phyloP scores from a whole-genome alignment of 2,888 invertebrate genomes.

The Macropis europaea region DNA sequence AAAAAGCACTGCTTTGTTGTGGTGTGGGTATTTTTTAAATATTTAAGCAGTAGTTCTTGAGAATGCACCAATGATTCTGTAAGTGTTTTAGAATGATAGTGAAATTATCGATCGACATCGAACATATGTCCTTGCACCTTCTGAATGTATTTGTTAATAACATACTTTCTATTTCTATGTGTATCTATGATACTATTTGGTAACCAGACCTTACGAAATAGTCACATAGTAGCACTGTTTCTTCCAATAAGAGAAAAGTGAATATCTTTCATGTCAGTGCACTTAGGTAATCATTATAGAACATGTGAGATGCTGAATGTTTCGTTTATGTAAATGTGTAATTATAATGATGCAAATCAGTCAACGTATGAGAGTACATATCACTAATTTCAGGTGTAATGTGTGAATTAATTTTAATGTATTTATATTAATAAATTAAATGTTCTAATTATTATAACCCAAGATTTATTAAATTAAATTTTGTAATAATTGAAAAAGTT shows the following conservation, averaged over 20 bases:
- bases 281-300: background rate
- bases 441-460: no score
- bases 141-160: slow-evolving; percentile 14
- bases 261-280: background rate
- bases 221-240: background rate
- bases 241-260: background rate
- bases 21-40: background rate
- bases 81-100: background rate
- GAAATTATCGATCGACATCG: background rate
- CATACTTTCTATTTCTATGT: slow-evolving; percentile 19
- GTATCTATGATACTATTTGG: background rate
- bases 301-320: background rate
- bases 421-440: no score
- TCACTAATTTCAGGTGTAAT: no score
- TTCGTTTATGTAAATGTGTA: background rate
- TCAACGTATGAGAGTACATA: no score
- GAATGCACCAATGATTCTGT: no score
- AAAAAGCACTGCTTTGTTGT: background rate
- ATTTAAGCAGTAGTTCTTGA: no score
- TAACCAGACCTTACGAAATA: background rate
- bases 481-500: no score
- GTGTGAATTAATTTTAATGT: no score
- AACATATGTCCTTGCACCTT: background rate
- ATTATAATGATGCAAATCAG: background rate
- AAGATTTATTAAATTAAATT: no score